A percentile compares a stretch with the other conserved stretches of the same genome.
phyloP scores from a whole-genome alignment of 2,797 vertebrate genomes.

The Lophotriccus pileatus region DNA sequence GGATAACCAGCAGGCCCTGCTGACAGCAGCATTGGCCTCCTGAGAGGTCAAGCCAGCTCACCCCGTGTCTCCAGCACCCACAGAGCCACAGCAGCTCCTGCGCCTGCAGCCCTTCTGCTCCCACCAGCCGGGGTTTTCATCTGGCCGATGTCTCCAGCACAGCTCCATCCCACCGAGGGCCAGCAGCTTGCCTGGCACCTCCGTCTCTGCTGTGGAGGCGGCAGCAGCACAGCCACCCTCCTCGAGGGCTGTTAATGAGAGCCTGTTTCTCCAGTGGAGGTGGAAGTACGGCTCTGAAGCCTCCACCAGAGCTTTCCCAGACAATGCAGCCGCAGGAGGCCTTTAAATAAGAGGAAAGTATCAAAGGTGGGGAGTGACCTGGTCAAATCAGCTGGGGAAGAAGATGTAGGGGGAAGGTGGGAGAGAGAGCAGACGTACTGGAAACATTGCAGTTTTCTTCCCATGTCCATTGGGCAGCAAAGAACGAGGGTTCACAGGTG shows the following conservation, averaged over 20 bases:
- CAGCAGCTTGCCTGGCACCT: neutral
- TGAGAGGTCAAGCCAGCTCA: neutral
- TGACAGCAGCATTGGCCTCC: neutral
- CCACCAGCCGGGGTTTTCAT: neutral
- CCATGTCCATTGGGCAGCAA: neutral
- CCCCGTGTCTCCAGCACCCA: neutral
- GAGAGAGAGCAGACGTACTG: neutral
- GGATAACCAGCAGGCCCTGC: neutral
- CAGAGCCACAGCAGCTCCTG: neutral
- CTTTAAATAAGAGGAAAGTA: neutral
- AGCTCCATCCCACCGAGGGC: neutral
- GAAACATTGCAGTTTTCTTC: neutral
- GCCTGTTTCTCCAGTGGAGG: neutral
- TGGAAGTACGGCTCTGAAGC: neutral
- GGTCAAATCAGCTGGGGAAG: neutral
- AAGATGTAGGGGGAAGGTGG: neutral
- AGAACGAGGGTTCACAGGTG: neutral
- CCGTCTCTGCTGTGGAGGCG: neutral
- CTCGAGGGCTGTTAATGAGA: neutral
- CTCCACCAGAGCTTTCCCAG: slow-evolving; percentile 5
- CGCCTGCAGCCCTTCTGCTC: neutral
- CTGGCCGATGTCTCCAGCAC: neutral
- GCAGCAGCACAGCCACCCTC: neutral
- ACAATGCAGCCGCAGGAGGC: neutral
- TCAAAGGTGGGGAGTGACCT: slow-evolving; percentile 6